phyloP scores from a whole-genome alignment of 53 echinoderm and acorn worm species.

The Luidia sarsii region DNA sequence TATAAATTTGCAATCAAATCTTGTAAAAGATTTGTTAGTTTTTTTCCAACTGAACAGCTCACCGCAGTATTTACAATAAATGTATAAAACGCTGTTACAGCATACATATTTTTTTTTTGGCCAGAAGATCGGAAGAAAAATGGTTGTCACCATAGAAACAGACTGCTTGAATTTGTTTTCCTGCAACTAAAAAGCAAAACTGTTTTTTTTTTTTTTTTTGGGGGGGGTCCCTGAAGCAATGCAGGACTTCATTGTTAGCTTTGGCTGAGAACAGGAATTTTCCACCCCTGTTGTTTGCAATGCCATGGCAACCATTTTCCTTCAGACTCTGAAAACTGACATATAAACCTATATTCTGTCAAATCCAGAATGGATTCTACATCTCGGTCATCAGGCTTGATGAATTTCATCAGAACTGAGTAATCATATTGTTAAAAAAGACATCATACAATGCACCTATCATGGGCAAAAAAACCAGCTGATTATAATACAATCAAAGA shows the following conservation, averaged over 20 bases:
- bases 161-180: neutral
- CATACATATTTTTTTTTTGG: constrained; percentile 26
- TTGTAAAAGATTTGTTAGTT: neutral
- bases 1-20: neutral
- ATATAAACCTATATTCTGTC: constrained; percentile 22
- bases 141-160: neutral
- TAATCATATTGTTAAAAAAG: constrained; percentile 30
- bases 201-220: neutral
- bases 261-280: too few species aligned
- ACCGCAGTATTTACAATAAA: constrained; percentile 27
- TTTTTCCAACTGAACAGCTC: too few species aligned
- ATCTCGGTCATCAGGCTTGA: constrained; percentile 7
- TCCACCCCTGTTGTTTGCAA: too few species aligned
- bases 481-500: neutral
- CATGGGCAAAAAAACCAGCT: neutral
- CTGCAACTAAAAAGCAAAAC: neutral
- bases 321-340: constrained; percentile 11
- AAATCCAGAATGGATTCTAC: constrained; percentile 48
- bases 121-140: constrained; percentile 14
- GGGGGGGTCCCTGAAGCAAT: neutral
- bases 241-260: neutral
- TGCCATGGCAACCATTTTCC: constrained; percentile 7
- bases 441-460: too few species aligned
- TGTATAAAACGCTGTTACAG: constrained; percentile 48
- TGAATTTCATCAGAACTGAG: constrained; percentile 60